Evolutionary conservation across 2,113 vertebrate genomes (phyloP).

Genomic region (Malurus alboscapulatus): DNA sequence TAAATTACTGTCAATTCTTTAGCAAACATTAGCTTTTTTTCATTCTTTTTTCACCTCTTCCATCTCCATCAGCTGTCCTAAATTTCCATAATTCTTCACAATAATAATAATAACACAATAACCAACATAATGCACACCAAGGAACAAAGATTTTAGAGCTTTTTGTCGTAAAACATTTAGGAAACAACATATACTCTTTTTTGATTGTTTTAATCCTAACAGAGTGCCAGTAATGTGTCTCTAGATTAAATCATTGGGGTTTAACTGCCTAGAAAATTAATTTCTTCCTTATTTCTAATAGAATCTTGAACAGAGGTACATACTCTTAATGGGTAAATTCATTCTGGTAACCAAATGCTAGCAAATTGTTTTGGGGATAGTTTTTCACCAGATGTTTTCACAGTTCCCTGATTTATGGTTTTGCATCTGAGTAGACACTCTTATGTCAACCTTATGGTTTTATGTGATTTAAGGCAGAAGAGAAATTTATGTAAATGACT

Average conservation of each 20-base stretch:
- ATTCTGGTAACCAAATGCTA: neutral
- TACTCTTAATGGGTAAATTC: neutral
- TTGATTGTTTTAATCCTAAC: conserved; percentile 8
- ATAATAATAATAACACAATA: neutral
- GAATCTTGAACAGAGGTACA: conserved; percentile 1
- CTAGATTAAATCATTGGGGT: conserved; percentile 5
- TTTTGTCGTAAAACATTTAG: neutral
- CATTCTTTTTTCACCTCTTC: neutral
- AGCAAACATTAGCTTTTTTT: neutral
- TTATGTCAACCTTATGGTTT: neutral
- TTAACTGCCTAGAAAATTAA: conserved; percentile 42
- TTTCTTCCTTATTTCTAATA: conserved; percentile 18
- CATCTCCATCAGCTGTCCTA: neutral
- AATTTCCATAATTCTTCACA: neutral
- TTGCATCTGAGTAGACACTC: neutral
- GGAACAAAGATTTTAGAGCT: neutral
- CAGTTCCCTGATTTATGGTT: neutral
- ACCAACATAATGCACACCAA: neutral
- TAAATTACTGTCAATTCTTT: neutral
- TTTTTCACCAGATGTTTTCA: neutral
- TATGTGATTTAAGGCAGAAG: neutral
- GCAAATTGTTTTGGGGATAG: neutral
- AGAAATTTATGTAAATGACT: neutral
- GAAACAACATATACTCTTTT: neutral
- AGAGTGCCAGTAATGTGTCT: neutral